Evolutionary conservation across 2,888 invertebrate genomes (phyloP).

Genomic region (Tinea pellionella): DNA sequence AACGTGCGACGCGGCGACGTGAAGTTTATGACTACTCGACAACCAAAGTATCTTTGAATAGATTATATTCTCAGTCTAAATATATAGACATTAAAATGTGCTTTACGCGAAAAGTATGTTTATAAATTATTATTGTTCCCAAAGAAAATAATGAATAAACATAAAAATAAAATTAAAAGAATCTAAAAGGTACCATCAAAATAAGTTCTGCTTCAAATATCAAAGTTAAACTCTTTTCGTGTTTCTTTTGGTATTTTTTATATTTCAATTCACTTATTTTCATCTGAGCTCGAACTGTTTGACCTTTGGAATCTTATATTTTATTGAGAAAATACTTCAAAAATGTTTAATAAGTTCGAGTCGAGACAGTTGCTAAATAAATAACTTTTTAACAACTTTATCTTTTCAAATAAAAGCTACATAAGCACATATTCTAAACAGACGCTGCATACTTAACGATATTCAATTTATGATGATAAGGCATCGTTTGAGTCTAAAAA

Average conservation of each 20-base stretch:
- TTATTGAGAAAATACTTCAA: neutral
- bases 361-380: neutral
- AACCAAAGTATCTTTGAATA: slow-evolving; percentile 8
- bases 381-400: slow-evolving; percentile 45
- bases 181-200: neutral
- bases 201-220: neutral
- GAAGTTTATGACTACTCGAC: slow-evolving; percentile 10
- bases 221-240: slow-evolving; percentile 2
- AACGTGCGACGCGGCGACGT: slow-evolving; percentile 2
- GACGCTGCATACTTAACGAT: slow-evolving; percentile 51
- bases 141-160: neutral
- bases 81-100: neutral
- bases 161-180: neutral
- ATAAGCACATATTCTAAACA: slow-evolving; percentile 39
- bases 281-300: neutral
- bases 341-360: neutral
- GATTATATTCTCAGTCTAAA: neutral
- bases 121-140: neutral
- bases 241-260: neutral
- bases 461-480: slow-evolving; percentile 63
- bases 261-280: neutral
- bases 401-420: slow-evolving; percentile 48
- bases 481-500: slow-evolving; percentile 50
- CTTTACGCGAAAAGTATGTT: neutral
- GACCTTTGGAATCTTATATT: neutral